Conservation (phyloP, 2,113 vertebrate genomes). For the Agelaius tricolor region DNA sequence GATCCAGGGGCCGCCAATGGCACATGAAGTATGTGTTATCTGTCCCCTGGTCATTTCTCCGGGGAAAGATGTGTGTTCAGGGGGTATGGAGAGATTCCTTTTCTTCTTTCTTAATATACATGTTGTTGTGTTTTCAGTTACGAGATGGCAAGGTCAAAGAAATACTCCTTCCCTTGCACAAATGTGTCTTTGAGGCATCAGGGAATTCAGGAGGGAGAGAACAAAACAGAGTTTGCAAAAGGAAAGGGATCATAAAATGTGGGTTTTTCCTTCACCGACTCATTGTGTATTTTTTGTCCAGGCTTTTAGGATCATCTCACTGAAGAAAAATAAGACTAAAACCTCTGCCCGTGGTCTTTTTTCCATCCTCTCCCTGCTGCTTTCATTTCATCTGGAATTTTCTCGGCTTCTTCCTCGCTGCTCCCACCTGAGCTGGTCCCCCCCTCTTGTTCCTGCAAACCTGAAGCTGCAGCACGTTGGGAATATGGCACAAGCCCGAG, state of each 20-base stretch:
- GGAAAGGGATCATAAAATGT: background rate
- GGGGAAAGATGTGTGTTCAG: slow-evolving; percentile 10
- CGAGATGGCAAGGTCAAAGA: slow-evolving; percentile 55
- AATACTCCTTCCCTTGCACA: slow-evolving; percentile 54
- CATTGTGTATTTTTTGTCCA: background rate
- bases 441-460: background rate
- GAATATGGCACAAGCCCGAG: background rate
- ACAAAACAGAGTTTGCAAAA: background rate
- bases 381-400: background rate
- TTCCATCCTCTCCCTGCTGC: background rate
- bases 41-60: slow-evolving; percentile 32
- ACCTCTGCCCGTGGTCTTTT: background rate
- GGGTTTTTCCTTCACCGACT: background rate
- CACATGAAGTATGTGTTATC: slow-evolving; percentile 32
- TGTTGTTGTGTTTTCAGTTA: slow-evolving; percentile 45
- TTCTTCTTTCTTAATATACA: slow-evolving; percentile 55
- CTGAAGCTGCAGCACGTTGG: background rate
- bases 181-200: slow-evolving; percentile 34
- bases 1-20: background rate
- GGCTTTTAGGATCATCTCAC: background rate
- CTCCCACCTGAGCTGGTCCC: background rate
- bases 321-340: background rate
- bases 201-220: background rate
- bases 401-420: fast-evolving
- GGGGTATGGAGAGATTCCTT: slow-evolving; percentile 15